Conservation (phyloP, 92 coral and sea anemone species). For the Parazoanthus darwini region DNA sequence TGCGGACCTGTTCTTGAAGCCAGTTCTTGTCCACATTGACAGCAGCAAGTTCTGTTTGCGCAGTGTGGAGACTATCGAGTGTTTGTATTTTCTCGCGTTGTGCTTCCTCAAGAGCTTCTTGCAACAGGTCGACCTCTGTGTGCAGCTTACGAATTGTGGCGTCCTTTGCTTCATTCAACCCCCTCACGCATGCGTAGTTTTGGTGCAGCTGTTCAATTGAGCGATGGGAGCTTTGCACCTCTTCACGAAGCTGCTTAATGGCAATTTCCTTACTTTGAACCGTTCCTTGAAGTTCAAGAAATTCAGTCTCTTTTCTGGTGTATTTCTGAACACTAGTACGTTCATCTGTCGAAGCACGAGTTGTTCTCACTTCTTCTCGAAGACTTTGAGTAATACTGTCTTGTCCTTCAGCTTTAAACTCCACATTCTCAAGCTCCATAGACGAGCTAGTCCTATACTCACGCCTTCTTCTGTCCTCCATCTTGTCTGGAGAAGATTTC, state of each 20-base stretch:
- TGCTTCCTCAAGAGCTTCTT: constrained; percentile 73
- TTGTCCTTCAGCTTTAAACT: constrained; percentile 73
- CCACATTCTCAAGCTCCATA: constrained; percentile 73
- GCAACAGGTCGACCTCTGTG: constrained; percentile 75
- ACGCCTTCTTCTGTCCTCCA: constrained; percentile 34
- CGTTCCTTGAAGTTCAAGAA: constrained; percentile 72
- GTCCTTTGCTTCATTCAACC: constrained; percentile 81
- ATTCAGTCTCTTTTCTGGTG: constrained; percentile 59
- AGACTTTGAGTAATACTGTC: constrained; percentile 61
- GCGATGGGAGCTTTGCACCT: constrained; percentile 64
- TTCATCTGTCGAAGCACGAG: constrained; percentile 42
- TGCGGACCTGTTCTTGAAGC: constrained; percentile 73
- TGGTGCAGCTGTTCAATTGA: constrained; percentile 78
- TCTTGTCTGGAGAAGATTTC: background rate
- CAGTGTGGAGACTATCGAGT: constrained; percentile 68
- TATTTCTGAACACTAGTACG: constrained; percentile 20
- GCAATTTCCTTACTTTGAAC: constrained; percentile 71
- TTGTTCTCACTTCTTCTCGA: constrained; percentile 61
- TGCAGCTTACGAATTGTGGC: constrained; percentile 75
- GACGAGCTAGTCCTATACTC: constrained; percentile 14
- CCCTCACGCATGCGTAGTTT: constrained; percentile 87
- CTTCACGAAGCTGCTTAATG: constrained; percentile 80
- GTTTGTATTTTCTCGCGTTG: constrained; percentile 70
- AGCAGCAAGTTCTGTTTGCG: constrained; percentile 81
- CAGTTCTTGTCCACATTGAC: constrained; percentile 73